Evolutionary conservation across 2,888 invertebrate species (phyloP).

Genomic region (Macaria notata): DNA sequence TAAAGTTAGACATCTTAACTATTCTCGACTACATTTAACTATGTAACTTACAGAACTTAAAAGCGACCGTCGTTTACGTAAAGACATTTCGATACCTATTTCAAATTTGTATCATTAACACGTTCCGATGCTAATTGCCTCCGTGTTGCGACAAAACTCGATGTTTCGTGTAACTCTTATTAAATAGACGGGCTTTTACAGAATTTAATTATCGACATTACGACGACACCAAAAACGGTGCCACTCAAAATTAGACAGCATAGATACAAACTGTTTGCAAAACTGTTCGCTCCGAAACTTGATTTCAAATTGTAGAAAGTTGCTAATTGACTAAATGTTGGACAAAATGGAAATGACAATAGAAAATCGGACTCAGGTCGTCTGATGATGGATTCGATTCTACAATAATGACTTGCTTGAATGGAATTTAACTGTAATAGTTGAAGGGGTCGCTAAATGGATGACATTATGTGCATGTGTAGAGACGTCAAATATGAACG

Average conservation of each 20-base stretch:
- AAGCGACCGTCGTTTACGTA: slow-evolving; percentile 44
- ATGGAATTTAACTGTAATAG: slow-evolving; percentile 59
- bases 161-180: slow-evolving; percentile 74
- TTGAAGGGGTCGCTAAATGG: slow-evolving; percentile 66
- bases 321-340: slow-evolving; percentile 56
- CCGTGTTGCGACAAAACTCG: slow-evolving; percentile 60
- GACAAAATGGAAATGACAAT: slow-evolving; percentile 48
- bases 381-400: slow-evolving; percentile 63
- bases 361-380: slow-evolving; percentile 36
- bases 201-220: slow-evolving; percentile 79
- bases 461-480: slow-evolving; percentile 62
- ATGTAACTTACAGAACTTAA: no score
- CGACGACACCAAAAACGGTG: slow-evolving; percentile 66
- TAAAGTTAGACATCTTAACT: neutral
- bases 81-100: slow-evolving; percentile 52
- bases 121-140: slow-evolving; percentile 70
- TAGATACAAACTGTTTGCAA: slow-evolving; percentile 57
- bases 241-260: slow-evolving; percentile 52
- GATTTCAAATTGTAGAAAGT: slow-evolving; percentile 69
- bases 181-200: slow-evolving; percentile 63
- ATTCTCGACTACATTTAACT: no score
- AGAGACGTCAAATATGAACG: slow-evolving; percentile 69
- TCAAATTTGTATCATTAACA: slow-evolving; percentile 74
- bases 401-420: slow-evolving; percentile 61
- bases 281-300: slow-evolving; percentile 56